These are phyloP conservation scores for Brachionus calyciflorus DNA, from an alignment of 1,140 invertebrate genomes.

Conservation along the genomic window DNA sequence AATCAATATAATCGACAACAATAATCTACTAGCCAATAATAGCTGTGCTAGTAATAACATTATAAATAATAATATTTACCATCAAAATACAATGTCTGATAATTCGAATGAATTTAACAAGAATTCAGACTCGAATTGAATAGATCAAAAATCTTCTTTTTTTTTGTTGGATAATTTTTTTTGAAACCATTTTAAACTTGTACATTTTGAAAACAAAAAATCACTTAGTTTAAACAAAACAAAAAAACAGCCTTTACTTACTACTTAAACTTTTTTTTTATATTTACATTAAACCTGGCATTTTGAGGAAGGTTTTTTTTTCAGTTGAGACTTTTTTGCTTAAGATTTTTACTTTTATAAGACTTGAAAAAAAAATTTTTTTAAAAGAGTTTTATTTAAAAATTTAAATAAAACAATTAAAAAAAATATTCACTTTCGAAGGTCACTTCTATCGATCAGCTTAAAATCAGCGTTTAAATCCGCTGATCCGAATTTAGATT, in stretches of 20 bases:
- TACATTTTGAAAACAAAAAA: not conserved
- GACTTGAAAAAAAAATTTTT: not conserved
- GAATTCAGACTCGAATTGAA: slow-evolving; percentile 7
- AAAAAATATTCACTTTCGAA: not conserved
- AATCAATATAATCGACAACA: not conserved
- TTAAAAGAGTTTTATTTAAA: slow-evolving; percentile 15
- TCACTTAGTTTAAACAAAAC: no score
- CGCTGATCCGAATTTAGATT: slow-evolving; percentile 2
- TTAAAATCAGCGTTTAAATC: slow-evolving; percentile 17
- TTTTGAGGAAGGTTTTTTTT: no score
- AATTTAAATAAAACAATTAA: slow-evolving; percentile 27
- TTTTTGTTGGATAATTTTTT: not conserved
- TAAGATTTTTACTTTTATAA: no score
- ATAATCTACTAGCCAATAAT: not conserved
- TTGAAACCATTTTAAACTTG: not conserved
- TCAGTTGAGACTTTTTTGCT: no score
- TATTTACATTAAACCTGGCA: no score
- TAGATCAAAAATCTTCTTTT: no score
- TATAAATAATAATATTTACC: not conserved
- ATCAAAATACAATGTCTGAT: not conserved
- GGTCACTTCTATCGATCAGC: not conserved
- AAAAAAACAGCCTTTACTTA: no score
- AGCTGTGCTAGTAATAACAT: no score
- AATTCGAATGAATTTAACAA: slow-evolving; percentile 18
- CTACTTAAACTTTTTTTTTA: no score